phyloP scores from a whole-genome alignment of 2,113 vertebrate genomes.

The Mesembrinibis cayennensis region DNA sequence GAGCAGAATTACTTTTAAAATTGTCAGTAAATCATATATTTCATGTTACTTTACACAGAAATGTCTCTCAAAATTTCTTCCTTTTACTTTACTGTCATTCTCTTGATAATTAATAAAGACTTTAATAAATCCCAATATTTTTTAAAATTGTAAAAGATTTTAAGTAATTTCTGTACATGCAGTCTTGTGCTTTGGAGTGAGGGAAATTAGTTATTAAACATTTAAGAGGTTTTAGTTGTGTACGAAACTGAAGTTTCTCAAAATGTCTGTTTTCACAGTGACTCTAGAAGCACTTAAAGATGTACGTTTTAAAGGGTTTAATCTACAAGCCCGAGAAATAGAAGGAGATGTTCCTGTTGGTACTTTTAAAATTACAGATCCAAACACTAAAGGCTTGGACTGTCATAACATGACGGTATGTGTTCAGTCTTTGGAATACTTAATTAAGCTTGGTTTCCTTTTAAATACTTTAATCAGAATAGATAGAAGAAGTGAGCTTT shows the following conservation, averaged over 20 bases:
- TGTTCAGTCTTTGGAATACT: neutral
- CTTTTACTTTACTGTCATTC: neutral
- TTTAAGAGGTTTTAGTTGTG: neutral
- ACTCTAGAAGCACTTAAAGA: conserved; percentile 37
- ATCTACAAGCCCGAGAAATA: conserved; percentile 67
- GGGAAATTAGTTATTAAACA: neutral
- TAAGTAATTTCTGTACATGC: neutral
- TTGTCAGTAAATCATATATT: neutral
- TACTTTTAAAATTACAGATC: conserved; percentile 65
- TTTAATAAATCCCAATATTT: neutral
- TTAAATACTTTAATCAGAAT: neutral
- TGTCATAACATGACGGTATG: conserved; percentile 61
- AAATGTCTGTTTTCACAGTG: conserved; percentile 40
- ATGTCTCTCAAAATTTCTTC: neutral
- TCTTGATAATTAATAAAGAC: neutral
- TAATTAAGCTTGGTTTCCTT: neutral
- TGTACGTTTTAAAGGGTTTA: conserved; percentile 58
- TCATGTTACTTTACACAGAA: neutral
- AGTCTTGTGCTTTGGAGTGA: neutral
- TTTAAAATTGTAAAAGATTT: neutral
- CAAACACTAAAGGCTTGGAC: conserved; percentile 55
- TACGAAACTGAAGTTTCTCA: neutral
- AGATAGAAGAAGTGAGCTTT: neutral
- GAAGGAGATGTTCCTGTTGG: conserved; percentile 65
- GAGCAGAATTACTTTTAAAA: neutral